Percentiles rank a stretch among this genome's conserved stretches.
phyloP scores from a whole-genome alignment of 2,797 vertebrate species.

The Hypotaenidia okinawae region DNA sequence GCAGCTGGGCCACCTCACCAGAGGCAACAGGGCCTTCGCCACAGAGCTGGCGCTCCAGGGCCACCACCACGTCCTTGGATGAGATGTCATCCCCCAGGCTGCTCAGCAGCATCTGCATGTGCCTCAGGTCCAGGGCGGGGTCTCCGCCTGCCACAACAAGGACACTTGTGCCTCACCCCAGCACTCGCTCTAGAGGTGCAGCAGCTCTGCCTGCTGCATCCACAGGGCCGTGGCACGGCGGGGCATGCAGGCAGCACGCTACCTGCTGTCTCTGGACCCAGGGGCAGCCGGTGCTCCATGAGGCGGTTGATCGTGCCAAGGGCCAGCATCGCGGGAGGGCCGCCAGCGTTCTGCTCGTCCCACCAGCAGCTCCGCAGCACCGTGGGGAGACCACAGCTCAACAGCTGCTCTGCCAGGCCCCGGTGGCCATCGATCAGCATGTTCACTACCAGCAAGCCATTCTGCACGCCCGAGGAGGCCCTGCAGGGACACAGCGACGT shows the following conservation, averaged over 20 bases:
- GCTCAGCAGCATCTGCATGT: constrained; percentile 75
- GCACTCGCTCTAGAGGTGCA: rapidly evolving
- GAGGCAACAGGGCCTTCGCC: constrained; percentile 65
- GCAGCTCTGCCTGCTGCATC: neutral
- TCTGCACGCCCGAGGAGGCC: constrained; percentile 83
- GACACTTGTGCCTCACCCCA: neutral
- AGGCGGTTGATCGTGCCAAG: constrained; percentile 84
- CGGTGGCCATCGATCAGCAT: constrained; percentile 87
- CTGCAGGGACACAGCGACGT: constrained; percentile 62
- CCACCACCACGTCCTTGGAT: constrained; percentile 87
- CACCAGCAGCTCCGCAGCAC: constrained; percentile 79
- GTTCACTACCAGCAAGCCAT: constrained; percentile 88
- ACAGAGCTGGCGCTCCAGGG: constrained; percentile 88
- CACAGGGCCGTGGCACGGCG: rapidly evolving
- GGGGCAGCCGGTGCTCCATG: constrained; percentile 77
- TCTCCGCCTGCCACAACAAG: neutral
- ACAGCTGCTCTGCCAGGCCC: constrained; percentile 88
- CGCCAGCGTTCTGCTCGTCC: constrained; percentile 66
- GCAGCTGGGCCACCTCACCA: constrained; percentile 77
- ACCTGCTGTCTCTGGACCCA: neutral
- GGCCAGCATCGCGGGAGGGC: constrained; percentile 79
- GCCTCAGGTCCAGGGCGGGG: neutral
- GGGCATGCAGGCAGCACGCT: rapidly evolving
- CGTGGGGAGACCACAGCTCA: constrained; percentile 74
- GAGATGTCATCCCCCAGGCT: constrained; percentile 79